Conservation (phyloP, 2,797 vertebrate genomes). For the Leucoraja ocellata region DNA sequence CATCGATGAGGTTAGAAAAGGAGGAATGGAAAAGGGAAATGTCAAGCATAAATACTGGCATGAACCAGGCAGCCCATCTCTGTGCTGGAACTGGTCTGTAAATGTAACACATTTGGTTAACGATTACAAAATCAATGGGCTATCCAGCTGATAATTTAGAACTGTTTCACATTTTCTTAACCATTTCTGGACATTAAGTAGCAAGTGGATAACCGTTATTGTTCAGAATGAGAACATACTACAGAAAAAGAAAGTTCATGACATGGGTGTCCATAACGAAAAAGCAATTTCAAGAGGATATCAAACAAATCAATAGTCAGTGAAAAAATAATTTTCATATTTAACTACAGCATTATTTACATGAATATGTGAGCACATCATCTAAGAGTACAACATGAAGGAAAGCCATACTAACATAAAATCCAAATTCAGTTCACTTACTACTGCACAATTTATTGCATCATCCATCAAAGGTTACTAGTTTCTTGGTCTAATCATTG, state of each 20-base stretch:
- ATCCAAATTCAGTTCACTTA: constrained; percentile 21
- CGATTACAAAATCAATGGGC: background rate
- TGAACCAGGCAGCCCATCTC: background rate
- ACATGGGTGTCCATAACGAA: background rate
- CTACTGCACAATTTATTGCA: background rate
- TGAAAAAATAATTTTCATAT: background rate
- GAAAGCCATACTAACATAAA: background rate
- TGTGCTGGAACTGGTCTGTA: background rate
- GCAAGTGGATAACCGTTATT: background rate
- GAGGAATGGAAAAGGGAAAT: background rate
- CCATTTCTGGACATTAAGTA: background rate
- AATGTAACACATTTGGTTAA: background rate
- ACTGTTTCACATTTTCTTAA: background rate
- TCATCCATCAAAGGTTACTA: background rate
- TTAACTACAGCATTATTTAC: background rate
- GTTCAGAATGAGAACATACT: background rate
- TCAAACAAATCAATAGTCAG: background rate
- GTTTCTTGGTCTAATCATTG: constrained; percentile 3
- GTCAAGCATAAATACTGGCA: background rate
- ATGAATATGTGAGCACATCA: background rate
- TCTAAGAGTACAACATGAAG: background rate
- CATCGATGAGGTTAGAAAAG: background rate
- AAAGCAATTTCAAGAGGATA: background rate
- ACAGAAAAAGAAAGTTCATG: background rate
- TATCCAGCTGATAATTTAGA: background rate